A percentile compares a stretch with the other conserved stretches of the same genome.
These are phyloP conservation scores for Drosophila cardini DNA, from an alignment of 1,140 invertebrate species.

Conservation along the genomic window DNA sequence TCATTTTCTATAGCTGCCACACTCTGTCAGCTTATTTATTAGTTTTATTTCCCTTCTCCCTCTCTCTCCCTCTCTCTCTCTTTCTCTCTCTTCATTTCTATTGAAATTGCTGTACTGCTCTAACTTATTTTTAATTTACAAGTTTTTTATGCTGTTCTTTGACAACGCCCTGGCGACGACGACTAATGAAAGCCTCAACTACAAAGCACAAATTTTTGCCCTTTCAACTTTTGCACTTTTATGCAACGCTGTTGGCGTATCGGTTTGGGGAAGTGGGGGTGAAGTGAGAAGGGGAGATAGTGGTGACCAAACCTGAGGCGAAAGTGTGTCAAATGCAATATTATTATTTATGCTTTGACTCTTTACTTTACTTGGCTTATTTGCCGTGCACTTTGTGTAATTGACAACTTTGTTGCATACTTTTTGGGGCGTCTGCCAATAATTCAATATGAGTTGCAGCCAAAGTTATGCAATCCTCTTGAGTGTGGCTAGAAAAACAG, in stretches of 20 bases:
- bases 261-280: neutral
- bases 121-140: constrained; percentile 58
- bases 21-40: constrained; percentile 57
- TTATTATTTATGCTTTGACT: constrained; percentile 51
- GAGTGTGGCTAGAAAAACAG: constrained; percentile 3
- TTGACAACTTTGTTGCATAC: constrained; percentile 54
- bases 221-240: constrained; percentile 57
- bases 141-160: constrained; percentile 48
- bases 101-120: neutral
- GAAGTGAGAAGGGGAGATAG: neutral
- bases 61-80: too few species aligned
- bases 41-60: constrained; percentile 30
- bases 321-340: constrained; percentile 59
- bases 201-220: constrained; percentile 53
- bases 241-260: constrained; percentile 31
- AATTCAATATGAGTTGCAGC: constrained; percentile 35
- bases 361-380: constrained; percentile 31
- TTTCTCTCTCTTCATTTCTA: neutral
- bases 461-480: constrained; percentile 15
- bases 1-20: constrained; percentile 25
- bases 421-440: constrained; percentile 45
- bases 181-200: constrained; percentile 49
- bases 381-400: constrained; percentile 50
- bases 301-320: constrained; percentile 17
- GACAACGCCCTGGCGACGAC: constrained; percentile 36